A percentile compares a stretch with the other conserved stretches of the same genome.
Evolutionary conservation across 2,888 invertebrate genomes (phyloP).

Genomic region (Charanyca ferruginea): DNA sequence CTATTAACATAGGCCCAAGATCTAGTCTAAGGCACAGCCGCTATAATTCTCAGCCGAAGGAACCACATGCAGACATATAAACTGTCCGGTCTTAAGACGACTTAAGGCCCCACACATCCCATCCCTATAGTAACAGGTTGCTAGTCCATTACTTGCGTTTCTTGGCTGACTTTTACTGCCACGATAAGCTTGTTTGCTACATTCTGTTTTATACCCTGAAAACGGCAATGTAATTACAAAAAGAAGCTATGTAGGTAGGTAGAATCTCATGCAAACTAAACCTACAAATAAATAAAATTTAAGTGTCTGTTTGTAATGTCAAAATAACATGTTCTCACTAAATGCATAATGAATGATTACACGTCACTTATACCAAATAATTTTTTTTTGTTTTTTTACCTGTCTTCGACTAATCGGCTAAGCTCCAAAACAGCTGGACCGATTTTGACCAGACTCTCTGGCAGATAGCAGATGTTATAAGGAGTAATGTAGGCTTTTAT

Average conservation of each 20-base stretch:
- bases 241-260: neutral
- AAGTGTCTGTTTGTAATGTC: no score
- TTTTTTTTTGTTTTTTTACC: no score
- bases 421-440: no score
- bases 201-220: slow-evolving; percentile 23
- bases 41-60: neutral
- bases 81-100: slow-evolving; percentile 16
- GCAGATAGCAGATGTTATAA: no score
- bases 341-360: no score
- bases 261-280: neutral
- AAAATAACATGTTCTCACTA: no score
- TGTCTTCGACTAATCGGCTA: no score
- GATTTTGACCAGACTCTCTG: no score
- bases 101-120: slow-evolving; percentile 11
- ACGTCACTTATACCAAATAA: no score
- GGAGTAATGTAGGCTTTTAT: no score
- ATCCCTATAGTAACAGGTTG: slow-evolving; percentile 30
- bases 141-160: slow-evolving; percentile 48
- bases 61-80: neutral
- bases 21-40: neutral
- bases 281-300: no score
- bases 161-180: slow-evolving; percentile 45
- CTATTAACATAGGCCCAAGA: no score
- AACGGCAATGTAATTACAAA: slow-evolving; percentile 34
- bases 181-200: slow-evolving; percentile 37